Evolutionary conservation across 2,888 invertebrate genomes (phyloP).

Genomic region (Chesias legatella): DNA sequence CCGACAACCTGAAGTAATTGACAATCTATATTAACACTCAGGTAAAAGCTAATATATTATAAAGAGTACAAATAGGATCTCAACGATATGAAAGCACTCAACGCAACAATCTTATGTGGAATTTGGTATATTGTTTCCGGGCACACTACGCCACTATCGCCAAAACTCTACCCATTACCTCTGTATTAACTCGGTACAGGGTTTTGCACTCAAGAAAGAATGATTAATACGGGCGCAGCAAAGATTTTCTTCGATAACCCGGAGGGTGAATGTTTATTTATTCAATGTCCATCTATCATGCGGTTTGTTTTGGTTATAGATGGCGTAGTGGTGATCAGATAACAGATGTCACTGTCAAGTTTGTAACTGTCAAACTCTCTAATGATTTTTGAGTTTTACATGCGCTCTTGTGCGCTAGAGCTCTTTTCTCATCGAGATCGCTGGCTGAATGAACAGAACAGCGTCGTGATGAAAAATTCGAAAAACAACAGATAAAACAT

Average conservation of each 20-base stretch:
- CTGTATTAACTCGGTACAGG: slow-evolving; percentile 46
- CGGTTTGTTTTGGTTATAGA: too few species aligned
- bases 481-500: not conserved
- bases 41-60: too few species aligned
- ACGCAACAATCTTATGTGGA: slow-evolving; percentile 15
- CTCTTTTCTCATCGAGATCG: too few species aligned
- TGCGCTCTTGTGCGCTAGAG: too few species aligned
- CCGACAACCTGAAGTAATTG: too few species aligned
- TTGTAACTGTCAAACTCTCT: too few species aligned
- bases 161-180: slow-evolving; percentile 16
- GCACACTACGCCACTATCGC: slow-evolving; percentile 12
- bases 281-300: slow-evolving; percentile 47
- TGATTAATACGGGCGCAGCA: slow-evolving; percentile 59
- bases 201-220: slow-evolving; percentile 66
- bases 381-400: too few species aligned
- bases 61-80: slow-evolving; percentile 2
- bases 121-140: slow-evolving; percentile 17
- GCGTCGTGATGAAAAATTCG: not conserved
- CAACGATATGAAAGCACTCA: slow-evolving; percentile 13
- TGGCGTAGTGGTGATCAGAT: too few species aligned
- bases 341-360: too few species aligned
- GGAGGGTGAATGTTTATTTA: slow-evolving; percentile 45
- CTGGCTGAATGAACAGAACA: too few species aligned
- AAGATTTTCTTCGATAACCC: slow-evolving; percentile 27
- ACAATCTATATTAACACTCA: too few species aligned